These are phyloP conservation scores for Hippocampus kuda DNA, from an alignment of 2,797 vertebrate genomes.

Conservation along the genomic window DNA sequence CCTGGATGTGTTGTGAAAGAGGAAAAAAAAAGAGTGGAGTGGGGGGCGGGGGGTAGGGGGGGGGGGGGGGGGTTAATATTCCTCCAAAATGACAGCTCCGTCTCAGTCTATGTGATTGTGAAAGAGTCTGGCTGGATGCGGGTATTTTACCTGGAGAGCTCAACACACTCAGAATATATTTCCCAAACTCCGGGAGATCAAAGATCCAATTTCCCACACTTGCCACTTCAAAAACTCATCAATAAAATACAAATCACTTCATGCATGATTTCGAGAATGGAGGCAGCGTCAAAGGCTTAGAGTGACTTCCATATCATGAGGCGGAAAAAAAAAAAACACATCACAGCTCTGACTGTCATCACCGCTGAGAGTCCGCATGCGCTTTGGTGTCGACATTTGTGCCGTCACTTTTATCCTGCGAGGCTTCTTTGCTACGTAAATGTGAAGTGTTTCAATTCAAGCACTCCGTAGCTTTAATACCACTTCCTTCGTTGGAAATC, in stretches of 20 bases:
- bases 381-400: not conserved
- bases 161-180: slow-evolving; percentile 66
- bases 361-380: slow-evolving; percentile 26
- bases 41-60: too few species aligned
- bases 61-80: slow-evolving; percentile 56
- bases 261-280: slow-evolving; percentile 54
- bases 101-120: slow-evolving; percentile 11
- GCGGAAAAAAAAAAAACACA: slow-evolving; percentile 28
- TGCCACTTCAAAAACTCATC: slow-evolving; percentile 73
- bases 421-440: slow-evolving; percentile 26
- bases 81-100: slow-evolving; percentile 29
- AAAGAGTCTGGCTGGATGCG: slow-evolving; percentile 8
- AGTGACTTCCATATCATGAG: slow-evolving; percentile 53
- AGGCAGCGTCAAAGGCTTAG: slow-evolving; percentile 52
- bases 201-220: slow-evolving; percentile 73
- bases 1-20: slow-evolving; percentile 80
- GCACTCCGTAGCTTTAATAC: slow-evolving; percentile 9
- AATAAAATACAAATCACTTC: slow-evolving; percentile 77
- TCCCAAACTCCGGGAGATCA: slow-evolving; percentile 69
- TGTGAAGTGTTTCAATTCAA: slow-evolving; percentile 22
- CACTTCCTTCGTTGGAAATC: slow-evolving; percentile 10
- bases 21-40: not conserved
- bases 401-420: slow-evolving; percentile 40
- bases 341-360: slow-evolving; percentile 33
- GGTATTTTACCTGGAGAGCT: slow-evolving; percentile 60